Evolutionary conservation across 2,888 invertebrate species (phyloP), one percentile per base, ranked within the genome.

Genomic region (Pheosia tremula): DNA sequence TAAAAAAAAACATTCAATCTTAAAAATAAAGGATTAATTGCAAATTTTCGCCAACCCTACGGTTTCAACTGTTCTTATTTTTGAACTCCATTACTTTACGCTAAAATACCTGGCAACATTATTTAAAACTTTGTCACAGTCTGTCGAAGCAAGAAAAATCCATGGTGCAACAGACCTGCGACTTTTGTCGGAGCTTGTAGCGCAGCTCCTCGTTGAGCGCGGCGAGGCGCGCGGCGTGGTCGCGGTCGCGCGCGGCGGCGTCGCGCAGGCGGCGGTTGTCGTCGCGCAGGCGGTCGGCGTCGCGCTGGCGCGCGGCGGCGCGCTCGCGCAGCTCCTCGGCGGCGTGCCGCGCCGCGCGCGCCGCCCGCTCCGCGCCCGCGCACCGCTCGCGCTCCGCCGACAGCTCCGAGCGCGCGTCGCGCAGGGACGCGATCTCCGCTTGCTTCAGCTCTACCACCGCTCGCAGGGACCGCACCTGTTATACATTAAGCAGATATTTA

Each of bases 391-490:
- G 96, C 82, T 97, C 97, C 41, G 95, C 95, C 53, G 95, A 90
- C 59, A 97, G 94, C 75, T 97, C 96, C 38, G 96, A 95, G 62
- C 96, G 95, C 62, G 96, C 95, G 78, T 96, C 96, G 56, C 96
- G 95, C 57, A 98, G 91, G 24, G 97, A 96, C 0, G 96, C 96
- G 80, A 98, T 95, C 90, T 99, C 98, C 38, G 96, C 96, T 83
- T 97, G 97, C 80, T 97, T 96, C 81, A 99, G 93, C 77, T 98
- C 98, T 65, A 99, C 94, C 4, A 99, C 98, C 49, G 97, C 96
- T 69, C 97, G 95, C 66, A 99, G 92, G 24, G 98, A 98, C 74
- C 77, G 95, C 82, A 86, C 92, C 93, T 91, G 71, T 1, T 24
- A 24, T 24, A 24, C 24, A 24, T 24, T 24, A 0, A 24, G 0